Evolutionary conservation across 1,140 invertebrate genomes (phyloP).

Genomic region (Pomacea maculata): DNA sequence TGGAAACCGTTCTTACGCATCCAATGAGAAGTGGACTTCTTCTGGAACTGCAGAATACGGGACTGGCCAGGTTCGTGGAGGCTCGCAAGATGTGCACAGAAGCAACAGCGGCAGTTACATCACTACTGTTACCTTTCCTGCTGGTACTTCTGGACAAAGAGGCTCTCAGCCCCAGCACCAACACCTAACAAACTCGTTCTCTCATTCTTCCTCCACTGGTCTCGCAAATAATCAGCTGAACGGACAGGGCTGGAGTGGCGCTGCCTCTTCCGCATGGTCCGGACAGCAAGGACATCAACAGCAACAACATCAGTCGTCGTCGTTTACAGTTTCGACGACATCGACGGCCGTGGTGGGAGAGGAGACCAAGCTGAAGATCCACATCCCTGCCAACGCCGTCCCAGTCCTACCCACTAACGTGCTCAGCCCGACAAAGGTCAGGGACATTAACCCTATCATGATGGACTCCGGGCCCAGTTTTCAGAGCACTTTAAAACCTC

Average conservation of each 20-base stretch:
- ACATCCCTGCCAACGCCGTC: conserved; percentile 7
- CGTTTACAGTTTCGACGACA: conserved; percentile 4
- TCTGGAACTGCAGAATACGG: not conserved
- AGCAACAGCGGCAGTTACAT: too few species aligned
- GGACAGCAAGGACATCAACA: not conserved
- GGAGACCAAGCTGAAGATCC: not conserved
- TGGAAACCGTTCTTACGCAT: not conserved
- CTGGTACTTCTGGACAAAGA: not conserved
- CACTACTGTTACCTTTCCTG: not conserved
- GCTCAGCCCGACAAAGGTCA: not conserved
- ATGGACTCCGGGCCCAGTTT: not conserved
- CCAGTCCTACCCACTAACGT: not conserved
- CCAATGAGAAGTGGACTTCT: too few species aligned
- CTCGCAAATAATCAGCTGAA: not conserved
- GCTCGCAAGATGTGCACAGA: too few species aligned
- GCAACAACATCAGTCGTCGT: conserved; percentile 1
- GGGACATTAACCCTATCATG: not conserved
- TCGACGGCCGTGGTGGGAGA: conserved; percentile 1
- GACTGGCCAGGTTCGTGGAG: not conserved
- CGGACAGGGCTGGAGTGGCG: too few species aligned
- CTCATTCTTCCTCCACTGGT: not conserved
- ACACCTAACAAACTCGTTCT: not conserved
- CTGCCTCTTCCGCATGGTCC: not conserved
- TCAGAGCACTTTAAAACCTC: not conserved
- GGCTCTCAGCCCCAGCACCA: not conserved